Evolutionary conservation across 2,888 invertebrate species (phyloP).

Genomic region (Chalcis sispes): DNA sequence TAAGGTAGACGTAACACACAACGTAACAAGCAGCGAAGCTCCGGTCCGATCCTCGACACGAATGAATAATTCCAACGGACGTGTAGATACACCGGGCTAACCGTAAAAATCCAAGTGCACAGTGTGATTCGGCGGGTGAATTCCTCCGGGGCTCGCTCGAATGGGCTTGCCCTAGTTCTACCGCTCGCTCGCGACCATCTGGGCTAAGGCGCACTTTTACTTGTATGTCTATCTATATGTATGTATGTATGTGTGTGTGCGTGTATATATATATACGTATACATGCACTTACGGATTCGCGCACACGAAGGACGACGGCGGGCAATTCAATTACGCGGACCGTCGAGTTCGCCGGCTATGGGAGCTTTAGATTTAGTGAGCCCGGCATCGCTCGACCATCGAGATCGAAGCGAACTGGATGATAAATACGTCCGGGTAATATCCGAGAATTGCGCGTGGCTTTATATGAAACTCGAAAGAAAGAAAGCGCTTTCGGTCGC

Average conservation of each 20-base stretch:
- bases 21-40: too few species aligned
- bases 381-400: not conserved
- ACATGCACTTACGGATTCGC: not conserved
- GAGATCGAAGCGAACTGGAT: not conserved
- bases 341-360: not conserved
- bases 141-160: not conserved
- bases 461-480: too few species aligned
- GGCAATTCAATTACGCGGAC: constrained; percentile 10
- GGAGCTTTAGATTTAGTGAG: not conserved
- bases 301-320: not conserved
- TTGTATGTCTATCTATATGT: not conserved
- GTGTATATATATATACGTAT: not conserved
- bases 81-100: not conserved
- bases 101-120: not conserved
- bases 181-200: not conserved
- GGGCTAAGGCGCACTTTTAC: not conserved
- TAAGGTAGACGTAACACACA: too few species aligned
- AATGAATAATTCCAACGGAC: too few species aligned
- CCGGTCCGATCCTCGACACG: not conserved
- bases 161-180: not conserved
- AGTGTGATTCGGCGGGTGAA: not conserved
- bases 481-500: too few species aligned
- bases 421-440: too few species aligned
- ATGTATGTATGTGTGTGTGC: not conserved
- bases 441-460: not conserved